Conservation (phyloP, 2,888 invertebrate species). For the Chrysina gloriosa region DNA sequence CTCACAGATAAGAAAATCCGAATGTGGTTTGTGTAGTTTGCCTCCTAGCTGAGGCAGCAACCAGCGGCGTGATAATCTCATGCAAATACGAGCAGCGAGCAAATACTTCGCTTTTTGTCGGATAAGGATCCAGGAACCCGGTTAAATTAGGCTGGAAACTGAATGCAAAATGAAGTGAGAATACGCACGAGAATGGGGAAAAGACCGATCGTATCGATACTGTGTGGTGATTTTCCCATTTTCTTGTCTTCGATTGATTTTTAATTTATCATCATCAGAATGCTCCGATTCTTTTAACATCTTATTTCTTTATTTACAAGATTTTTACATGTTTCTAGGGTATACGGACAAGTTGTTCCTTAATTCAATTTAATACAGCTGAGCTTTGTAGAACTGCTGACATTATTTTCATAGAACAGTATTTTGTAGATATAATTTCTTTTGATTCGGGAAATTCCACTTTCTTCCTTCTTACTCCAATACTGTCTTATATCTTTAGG, state of each 20-base stretch:
- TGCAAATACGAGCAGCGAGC: constrained; percentile 30
- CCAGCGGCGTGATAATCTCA: constrained; percentile 26
- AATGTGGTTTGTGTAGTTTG: constrained; percentile 8
- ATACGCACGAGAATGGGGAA: constrained; percentile 22
- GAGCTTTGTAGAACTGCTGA: too few species aligned
- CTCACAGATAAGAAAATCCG: constrained; percentile 10
- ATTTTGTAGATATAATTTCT: too few species aligned
- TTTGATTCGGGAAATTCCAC: too few species aligned
- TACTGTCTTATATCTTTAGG: too few species aligned
- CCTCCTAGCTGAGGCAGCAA: constrained; percentile 23
- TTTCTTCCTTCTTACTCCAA: too few species aligned
- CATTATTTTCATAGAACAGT: too few species aligned
- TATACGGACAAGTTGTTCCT: too few species aligned
- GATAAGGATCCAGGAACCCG: constrained; percentile 17
- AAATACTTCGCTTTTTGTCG: constrained; percentile 25
- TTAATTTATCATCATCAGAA: constrained; percentile 33
- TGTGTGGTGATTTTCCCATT: constrained; percentile 26
- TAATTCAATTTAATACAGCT: too few species aligned
- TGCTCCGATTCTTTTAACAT: too few species aligned
- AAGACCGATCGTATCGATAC: constrained; percentile 15
- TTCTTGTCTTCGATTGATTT: constrained; percentile 28
- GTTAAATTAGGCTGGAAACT: constrained; percentile 29
- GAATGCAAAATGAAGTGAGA: constrained; percentile 28
- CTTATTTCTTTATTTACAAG: background rate
- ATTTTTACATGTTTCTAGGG: too few species aligned